A percentile compares a stretch with the other conserved stretches of the same genome.
Evolutionary conservation across 2,888 invertebrate species (phyloP).

Genomic region (Drosophila prostipennis): DNA sequence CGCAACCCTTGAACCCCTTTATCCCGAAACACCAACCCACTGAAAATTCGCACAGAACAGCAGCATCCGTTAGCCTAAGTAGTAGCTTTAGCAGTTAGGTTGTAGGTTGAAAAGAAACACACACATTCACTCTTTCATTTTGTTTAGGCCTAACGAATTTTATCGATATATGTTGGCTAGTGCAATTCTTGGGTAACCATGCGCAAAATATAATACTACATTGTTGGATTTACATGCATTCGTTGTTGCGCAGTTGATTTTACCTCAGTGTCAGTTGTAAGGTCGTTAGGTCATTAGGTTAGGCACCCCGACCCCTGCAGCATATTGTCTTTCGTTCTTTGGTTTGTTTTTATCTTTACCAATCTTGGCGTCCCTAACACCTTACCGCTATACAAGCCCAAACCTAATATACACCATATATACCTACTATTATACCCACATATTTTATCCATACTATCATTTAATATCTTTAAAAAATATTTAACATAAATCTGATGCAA

Average conservation of each 20-base stretch:
- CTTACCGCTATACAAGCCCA: constrained; percentile 23
- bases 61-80: constrained; percentile 40
- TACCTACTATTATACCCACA: constrained; percentile 16
- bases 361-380: constrained; percentile 5
- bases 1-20: background rate
- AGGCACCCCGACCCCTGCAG: constrained; percentile 21
- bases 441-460: constrained; percentile 31
- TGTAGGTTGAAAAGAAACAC: constrained; percentile 14
- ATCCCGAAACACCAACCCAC: constrained; percentile 22
- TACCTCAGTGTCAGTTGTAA: constrained; percentile 54
- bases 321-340: constrained; percentile 13
- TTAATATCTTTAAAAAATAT: constrained; percentile 38
- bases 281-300: constrained; percentile 44
- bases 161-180: constrained; percentile 51
- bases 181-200: constrained; percentile 66
- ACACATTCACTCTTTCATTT: constrained; percentile 26
- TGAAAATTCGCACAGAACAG: constrained; percentile 58
- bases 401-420: constrained; percentile 21
- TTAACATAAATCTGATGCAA: constrained; percentile 74
- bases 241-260: constrained; percentile 36
- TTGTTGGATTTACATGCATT: constrained; percentile 24
- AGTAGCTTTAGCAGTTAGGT: constrained; percentile 48
- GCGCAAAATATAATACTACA: constrained; percentile 21
- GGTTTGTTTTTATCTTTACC: constrained; percentile 17
- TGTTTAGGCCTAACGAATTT: constrained; percentile 59